phyloP scores from a whole-genome alignment of 2,888 invertebrate genomes.

The Drosophila atroscutellata region DNA sequence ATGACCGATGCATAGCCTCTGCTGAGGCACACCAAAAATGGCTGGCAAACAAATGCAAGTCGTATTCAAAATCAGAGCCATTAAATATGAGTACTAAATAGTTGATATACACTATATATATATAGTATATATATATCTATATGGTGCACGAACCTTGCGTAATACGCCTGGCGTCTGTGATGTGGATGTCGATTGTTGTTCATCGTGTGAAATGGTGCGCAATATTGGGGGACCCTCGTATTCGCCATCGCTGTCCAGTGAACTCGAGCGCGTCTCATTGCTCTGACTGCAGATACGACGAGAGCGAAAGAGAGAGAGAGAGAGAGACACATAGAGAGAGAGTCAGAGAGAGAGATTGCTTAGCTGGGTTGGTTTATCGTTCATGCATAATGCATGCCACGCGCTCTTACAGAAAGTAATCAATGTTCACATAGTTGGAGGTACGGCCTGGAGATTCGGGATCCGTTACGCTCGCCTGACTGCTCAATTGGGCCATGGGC shows the following conservation, averaged over 20 bases:
- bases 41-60: neutral
- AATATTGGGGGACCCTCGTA: constrained; percentile 86
- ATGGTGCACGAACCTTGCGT: constrained; percentile 80
- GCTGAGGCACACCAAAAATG: neutral
- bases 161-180: constrained; percentile 85
- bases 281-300: constrained; percentile 78
- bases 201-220: constrained; percentile 88
- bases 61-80: neutral
- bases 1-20: neutral
- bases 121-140: neutral
- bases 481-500: constrained; percentile 85
- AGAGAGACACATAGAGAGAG: neutral
- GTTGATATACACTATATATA: neutral
- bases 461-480: constrained; percentile 86
- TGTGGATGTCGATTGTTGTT: constrained; percentile 81
- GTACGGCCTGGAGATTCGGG: constrained; percentile 92
- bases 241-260: constrained; percentile 86
- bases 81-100: neutral
- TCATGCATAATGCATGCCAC: neutral
- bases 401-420: constrained; percentile 92
- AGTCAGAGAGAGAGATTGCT: constrained; percentile 2
- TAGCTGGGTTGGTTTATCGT: neutral
- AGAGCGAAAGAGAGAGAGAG: neutral
- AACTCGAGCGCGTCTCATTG: constrained; percentile 86
- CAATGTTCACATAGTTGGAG: constrained; percentile 96